Conservation (phyloP, 2,888 invertebrate species). For the Aelia acuminata region DNA sequence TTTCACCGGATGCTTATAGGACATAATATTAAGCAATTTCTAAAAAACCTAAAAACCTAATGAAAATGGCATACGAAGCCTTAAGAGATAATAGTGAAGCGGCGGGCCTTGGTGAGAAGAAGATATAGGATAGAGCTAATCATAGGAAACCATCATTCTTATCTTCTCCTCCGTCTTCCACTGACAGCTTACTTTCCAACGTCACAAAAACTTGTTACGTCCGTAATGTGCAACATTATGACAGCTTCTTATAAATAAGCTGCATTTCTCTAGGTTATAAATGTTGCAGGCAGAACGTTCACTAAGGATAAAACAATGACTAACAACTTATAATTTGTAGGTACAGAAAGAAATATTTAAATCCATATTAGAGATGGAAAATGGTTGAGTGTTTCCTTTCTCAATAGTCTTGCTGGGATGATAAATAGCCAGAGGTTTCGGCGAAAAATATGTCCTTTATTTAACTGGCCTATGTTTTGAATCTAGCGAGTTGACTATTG, state of each 20-base stretch:
- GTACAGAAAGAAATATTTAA: no score
- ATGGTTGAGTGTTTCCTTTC: no score
- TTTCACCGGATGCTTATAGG: no score
- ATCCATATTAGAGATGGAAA: no score
- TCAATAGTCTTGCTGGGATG: no score
- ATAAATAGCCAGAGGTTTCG: no score
- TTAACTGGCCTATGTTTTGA: no score
- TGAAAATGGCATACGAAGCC: neutral
- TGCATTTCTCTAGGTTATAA: neutral
- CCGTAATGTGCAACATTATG: neutral
- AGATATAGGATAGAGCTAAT: neutral
- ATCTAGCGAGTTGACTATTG: no score
- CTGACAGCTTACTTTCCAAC: neutral
- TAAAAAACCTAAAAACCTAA: neutral
- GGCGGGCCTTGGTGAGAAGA: neutral
- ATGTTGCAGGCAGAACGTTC: neutral
- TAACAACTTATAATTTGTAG: no score
- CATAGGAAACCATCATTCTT: neutral
- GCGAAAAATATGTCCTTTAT: no score
- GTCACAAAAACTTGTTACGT: neutral
- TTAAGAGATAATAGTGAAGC: neutral
- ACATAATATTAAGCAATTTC: no score
- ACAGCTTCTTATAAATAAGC: neutral
- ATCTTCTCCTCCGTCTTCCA: neutral
- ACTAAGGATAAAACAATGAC: no score